These are phyloP conservation scores for Notothenia rossii DNA, from an alignment of 2,113 vertebrate species.

Conservation along the genomic window DNA sequence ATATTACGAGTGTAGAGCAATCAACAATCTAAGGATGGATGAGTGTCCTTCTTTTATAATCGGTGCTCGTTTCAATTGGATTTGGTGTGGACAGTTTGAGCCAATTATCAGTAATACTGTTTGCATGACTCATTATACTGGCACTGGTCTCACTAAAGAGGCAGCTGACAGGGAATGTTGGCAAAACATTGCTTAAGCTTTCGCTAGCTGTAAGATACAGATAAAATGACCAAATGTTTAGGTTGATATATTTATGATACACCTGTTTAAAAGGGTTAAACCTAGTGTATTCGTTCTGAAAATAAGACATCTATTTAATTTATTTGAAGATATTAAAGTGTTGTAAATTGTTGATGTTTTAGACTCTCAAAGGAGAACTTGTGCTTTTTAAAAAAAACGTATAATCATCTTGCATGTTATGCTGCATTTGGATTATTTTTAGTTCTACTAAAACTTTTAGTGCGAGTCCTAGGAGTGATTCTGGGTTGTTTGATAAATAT, in stretches of 20 bases:
- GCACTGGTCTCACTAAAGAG: constrained; percentile 18
- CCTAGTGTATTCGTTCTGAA: neutral
- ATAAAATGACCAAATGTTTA: neutral
- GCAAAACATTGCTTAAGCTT: neutral
- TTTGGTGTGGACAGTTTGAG: constrained; percentile 37
- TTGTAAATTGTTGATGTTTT: constrained; percentile 3
- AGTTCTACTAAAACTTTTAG: constrained; percentile 28
- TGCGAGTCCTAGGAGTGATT: constrained; percentile 25
- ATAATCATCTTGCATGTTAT: constrained; percentile 7
- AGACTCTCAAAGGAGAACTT: constrained; percentile 1
- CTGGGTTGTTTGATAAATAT: constrained; percentile 49
- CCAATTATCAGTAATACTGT: constrained; percentile 25
- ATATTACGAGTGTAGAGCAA: too few species aligned
- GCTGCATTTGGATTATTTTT: constrained; percentile 43
- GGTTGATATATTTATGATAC: neutral
- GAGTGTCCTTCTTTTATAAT: constrained; percentile 8
- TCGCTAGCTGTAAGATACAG: neutral
- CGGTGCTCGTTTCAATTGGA: constrained; percentile 31
- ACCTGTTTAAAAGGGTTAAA: neutral
- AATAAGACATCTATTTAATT: neutral
- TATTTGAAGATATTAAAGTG: neutral
- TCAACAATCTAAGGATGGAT: neutral
- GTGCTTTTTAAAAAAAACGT: too few species aligned
- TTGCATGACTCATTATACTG: constrained; percentile 40
- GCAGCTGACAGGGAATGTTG: constrained; percentile 13